Conservation (phyloP, 2,888 invertebrate genomes). For the Parelbella ahira region DNA sequence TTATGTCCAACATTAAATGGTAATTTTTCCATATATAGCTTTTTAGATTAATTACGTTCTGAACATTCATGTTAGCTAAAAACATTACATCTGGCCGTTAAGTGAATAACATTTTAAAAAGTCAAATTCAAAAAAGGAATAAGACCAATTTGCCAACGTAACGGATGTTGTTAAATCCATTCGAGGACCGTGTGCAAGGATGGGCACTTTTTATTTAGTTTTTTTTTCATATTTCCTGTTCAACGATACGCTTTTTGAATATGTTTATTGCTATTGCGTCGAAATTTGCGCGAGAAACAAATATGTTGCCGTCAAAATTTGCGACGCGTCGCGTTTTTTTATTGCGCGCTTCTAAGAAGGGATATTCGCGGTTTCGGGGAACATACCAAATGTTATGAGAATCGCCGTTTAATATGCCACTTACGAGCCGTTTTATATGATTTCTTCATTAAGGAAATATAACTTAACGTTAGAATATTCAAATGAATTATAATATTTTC, state of each 20-base stretch:
- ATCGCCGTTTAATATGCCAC: too few relatives aligned
- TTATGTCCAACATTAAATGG: too few relatives aligned
- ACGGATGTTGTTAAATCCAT: slow-evolving; percentile 24
- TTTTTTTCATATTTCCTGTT: slow-evolving; percentile 22
- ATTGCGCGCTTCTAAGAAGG: slow-evolving; percentile 31
- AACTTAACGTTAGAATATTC: too few relatives aligned
- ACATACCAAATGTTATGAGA: not conserved
- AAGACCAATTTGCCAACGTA: slow-evolving; percentile 20
- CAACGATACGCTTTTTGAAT: slow-evolving; percentile 24
- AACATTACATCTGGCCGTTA: too few relatives aligned
- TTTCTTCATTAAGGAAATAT: too few relatives aligned
- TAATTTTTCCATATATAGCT: too few relatives aligned
- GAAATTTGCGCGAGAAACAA: slow-evolving; percentile 15
- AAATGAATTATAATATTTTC: too few relatives aligned
- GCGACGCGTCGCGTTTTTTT: slow-evolving; percentile 18
- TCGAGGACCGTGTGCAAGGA: slow-evolving; percentile 20
- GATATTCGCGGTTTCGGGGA: slow-evolving; percentile 23
- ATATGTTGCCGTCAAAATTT: slow-evolving; percentile 5
- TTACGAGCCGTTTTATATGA: too few relatives aligned
- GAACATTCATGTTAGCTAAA: too few relatives aligned
- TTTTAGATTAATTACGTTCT: too few relatives aligned
- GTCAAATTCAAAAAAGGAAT: slow-evolving; percentile 16
- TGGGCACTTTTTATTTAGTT: slow-evolving; percentile 18
- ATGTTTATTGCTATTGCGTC: slow-evolving; percentile 14
- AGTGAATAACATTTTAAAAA: too few relatives aligned